These are phyloP conservation scores for Centropus unirufus DNA, from an alignment of 2,113 vertebrate species.

Conservation along the genomic window DNA sequence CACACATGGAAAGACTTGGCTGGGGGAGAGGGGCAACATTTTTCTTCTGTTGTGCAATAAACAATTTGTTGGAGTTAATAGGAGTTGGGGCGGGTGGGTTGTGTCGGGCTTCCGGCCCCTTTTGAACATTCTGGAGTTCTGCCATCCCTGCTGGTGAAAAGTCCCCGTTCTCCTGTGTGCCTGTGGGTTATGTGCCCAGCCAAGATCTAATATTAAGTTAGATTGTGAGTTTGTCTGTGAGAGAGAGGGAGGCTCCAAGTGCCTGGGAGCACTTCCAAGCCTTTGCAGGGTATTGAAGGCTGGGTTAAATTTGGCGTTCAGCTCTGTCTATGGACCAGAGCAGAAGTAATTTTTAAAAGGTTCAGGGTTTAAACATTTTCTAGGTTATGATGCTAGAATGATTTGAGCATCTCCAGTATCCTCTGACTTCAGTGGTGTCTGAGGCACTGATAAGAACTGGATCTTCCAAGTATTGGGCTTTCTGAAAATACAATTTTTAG, in stretches of 20 bases:
- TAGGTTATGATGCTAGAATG: neutral
- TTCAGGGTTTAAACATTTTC: neutral
- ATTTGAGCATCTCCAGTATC: neutral
- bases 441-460: neutral
- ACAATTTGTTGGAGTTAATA: conserved; percentile 75
- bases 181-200: neutral
- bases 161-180: conserved; percentile 24
- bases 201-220: neutral
- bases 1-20: conserved; percentile 63
- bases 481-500: neutral
- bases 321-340: neutral
- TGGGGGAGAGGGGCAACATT: conserved; percentile 18
- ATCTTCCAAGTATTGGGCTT: neutral
- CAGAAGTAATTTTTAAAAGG: neutral
- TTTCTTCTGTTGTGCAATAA: conserved; percentile 72
- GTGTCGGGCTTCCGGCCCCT: conserved; percentile 28
- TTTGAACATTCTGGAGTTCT: conserved; percentile 60
- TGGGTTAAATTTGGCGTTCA: neutral
- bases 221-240: neutral
- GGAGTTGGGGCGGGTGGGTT: conserved; percentile 27
- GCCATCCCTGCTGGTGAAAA: conserved; percentile 54
- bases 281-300: neutral
- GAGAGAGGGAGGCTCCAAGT: neutral
- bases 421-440: neutral
- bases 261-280: neutral